Percentiles rank a stretch among this genome's conserved stretches.
phyloP scores from a whole-genome alignment of 2,888 invertebrate genomes.

The Melangyna quadrimaculata region DNA sequence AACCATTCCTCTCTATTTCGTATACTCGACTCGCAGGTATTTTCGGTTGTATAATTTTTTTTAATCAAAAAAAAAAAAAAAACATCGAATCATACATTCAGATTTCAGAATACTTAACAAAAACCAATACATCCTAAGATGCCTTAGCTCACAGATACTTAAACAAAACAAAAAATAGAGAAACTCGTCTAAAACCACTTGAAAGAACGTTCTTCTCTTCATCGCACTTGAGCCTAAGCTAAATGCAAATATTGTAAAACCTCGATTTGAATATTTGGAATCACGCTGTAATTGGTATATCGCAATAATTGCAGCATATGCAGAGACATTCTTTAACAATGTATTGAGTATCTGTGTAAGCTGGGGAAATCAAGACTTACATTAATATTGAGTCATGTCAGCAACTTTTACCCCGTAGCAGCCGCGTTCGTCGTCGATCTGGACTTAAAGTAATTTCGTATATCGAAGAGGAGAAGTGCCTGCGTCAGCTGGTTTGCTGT shows the following conservation, averaged over 20 bases:
- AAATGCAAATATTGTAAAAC: constrained; percentile 17
- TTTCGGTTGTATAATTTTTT: background rate
- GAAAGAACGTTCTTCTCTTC: background rate
- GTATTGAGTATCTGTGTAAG: constrained; percentile 38
- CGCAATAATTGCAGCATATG: background rate
- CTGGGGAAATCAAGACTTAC: constrained; percentile 50
- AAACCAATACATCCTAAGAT: background rate
- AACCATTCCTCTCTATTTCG: constrained; percentile 9
- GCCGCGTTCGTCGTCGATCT: constrained; percentile 27
- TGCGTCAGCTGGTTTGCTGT: constrained; percentile 52
- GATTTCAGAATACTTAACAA: background rate
- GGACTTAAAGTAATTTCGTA: constrained; percentile 32
- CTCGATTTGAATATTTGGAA: constrained; percentile 34
- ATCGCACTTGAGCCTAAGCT: background rate
- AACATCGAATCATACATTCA: background rate
- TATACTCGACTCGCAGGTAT: background rate
- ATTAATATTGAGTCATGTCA: constrained; percentile 44
- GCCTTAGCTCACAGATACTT: constrained; percentile 24
- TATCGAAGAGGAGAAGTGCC: constrained; percentile 44
- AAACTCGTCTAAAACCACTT: constrained; percentile 40
- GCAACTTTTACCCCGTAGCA: constrained; percentile 11
- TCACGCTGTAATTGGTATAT: constrained; percentile 23
- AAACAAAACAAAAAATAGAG: background rate
- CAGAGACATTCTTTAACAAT: background rate
- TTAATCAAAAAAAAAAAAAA: no score